Conservation (phyloP, 2,113 vertebrate species). For the Campylorhamphus procurvoides region DNA sequence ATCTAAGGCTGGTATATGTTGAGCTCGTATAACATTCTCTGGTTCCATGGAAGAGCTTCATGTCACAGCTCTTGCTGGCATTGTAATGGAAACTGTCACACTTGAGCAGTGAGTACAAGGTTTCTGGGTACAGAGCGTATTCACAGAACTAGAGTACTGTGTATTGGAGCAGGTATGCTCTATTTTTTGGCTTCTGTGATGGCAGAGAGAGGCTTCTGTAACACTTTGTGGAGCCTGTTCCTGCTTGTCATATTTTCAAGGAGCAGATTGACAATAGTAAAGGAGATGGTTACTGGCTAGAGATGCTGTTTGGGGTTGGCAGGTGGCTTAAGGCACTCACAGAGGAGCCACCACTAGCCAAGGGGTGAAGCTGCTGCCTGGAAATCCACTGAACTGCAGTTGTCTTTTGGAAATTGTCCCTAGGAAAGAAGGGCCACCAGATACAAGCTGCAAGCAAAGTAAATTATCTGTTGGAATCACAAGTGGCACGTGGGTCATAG, state of each 20-base stretch:
- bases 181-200: not conserved
- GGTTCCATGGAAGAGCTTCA: not conserved
- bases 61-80: not conserved
- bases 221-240: not conserved
- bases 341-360: not conserved
- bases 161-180: not conserved
- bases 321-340: not conserved
- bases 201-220: not conserved
- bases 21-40: not conserved
- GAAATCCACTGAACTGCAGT: not conserved
- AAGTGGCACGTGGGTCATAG: not conserved
- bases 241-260: not conserved
- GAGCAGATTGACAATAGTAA: not conserved
- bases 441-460: not conserved
- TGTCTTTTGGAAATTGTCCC: not conserved
- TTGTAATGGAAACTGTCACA: not conserved
- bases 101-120: not conserved
- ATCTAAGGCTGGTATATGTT: not conserved
- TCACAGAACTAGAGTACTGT: not conserved
- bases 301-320: not conserved
- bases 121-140: accelerated
- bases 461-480: not conserved
- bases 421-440: not conserved
- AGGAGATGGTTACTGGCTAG: not conserved
- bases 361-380: not conserved